Evolutionary conservation across 2,888 invertebrate species (phyloP).

Genomic region (Mythimna lalbum): DNA sequence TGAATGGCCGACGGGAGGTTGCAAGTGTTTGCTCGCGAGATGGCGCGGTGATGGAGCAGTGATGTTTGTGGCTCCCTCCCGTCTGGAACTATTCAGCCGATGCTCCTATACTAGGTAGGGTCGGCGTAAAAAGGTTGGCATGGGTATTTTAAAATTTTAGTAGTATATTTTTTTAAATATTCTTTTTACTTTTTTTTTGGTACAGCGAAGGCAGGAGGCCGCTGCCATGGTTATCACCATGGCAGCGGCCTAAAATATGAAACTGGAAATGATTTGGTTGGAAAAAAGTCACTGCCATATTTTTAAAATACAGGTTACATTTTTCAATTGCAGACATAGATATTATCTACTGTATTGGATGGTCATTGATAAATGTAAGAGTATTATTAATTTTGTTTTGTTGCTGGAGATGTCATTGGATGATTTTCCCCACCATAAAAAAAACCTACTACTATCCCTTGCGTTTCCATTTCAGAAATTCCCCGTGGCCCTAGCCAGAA

Average conservation of each 20-base stretch:
- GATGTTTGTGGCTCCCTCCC: slow-evolving; percentile 83
- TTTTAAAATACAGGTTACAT: neutral
- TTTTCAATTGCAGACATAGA: too few species aligned
- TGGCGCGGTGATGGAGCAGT: slow-evolving; percentile 80
- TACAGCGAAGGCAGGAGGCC: neutral
- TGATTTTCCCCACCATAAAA: too few species aligned
- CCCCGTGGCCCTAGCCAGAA: too few species aligned
- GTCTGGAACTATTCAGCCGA: slow-evolving; percentile 81
- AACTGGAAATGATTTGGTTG: neutral
- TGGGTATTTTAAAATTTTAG: neutral
- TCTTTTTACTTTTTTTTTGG: neutral
- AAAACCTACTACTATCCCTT: too few species aligned
- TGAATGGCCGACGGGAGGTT: slow-evolving; percentile 65
- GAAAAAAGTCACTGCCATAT: neutral
- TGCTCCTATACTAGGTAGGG: slow-evolving; percentile 69
- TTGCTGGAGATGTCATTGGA: too few species aligned
- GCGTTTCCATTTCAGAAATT: too few species aligned
- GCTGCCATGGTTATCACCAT: too few species aligned
- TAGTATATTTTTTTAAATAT: neutral
- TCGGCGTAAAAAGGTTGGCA: slow-evolving; percentile 26
- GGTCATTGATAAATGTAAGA: too few species aligned
- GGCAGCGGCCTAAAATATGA: neutral
- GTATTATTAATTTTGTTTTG: too few species aligned
- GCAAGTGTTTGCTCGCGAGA: slow-evolving; percentile 84
- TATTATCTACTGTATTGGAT: too few species aligned